Base-by-base conservation (phyloP, 1,140 invertebrate species). In the Euschistus heros region DNA sequence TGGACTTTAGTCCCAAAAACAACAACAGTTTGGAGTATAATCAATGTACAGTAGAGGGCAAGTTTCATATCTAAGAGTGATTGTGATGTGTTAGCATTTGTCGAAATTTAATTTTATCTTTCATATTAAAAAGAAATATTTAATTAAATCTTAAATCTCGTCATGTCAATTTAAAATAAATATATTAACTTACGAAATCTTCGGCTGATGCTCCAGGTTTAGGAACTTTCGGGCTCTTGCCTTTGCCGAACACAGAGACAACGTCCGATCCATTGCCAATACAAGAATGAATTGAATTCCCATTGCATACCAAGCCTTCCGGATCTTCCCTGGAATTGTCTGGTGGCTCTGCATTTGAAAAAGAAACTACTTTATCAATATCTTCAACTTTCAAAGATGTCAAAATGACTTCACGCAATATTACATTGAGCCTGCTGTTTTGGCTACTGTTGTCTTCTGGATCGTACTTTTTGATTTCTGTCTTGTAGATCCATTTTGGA, bases 301-400 rank as follows among this genome's bases (percentile, higher is more conserved):
- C 54, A 24, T 20, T 24, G 24, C 54, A 57, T 1, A 57, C 54
- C 54, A 57, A 57, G 0, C 54, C 54, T 6, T 22, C 20, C 14
- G 15, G 22, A 13, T 37, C 33, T 10, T 37, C 33, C 15, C 15
- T 24, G 15, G 20, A 17, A 26, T 57, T 6, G 24, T 22, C 24
- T 15, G 18, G 4, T 5, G 24, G 0, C 2, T 57, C 54, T 22
- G 15, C 20, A 24, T 26, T 20, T 24, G 20, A 17, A 15, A 24
- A 26, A 17, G 20, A 20, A 15, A 57, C 20, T 57, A 57, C 18
- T 26, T 57, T 20, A 22, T 22, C 54, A 22, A 57, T 24, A 24
- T 57, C 54, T 15, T 57, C 54, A 24, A 24, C 54, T 26, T 22
- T 57, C 54, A 57, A 26, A 24, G 54, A 57, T 24, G 54, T 57